Conservation (phyloP, 35 echinoderm and acorn worm species). For the Anneissia japonica region DNA sequence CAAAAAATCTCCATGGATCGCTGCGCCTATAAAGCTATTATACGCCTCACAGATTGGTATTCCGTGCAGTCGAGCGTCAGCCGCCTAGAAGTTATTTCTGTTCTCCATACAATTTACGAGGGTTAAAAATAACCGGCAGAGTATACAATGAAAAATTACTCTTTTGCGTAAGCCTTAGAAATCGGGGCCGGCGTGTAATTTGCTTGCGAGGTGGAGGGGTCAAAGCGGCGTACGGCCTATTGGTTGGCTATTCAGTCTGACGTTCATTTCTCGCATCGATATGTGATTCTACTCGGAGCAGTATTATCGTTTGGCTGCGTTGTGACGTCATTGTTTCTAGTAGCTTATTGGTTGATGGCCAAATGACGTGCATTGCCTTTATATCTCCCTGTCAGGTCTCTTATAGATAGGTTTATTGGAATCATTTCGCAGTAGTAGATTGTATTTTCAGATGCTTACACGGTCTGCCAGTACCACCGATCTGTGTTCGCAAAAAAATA, state of each 20-base stretch:
- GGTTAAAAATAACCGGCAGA: not conserved
- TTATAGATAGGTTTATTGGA: not conserved
- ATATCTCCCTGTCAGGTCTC: not conserved
- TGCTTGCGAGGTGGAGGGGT: not conserved
- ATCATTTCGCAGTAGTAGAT: not conserved
- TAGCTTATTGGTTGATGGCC: slow-evolving; percentile 1
- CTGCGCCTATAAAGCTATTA: not conserved
- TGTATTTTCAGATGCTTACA: not conserved
- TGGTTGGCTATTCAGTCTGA: not conserved
- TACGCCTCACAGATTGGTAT: not conserved
- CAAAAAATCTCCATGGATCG: not conserved
- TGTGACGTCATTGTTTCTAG: not conserved
- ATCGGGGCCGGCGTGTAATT: not conserved
- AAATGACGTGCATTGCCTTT: not conserved
- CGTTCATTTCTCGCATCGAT: not conserved
- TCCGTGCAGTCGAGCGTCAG: not conserved
- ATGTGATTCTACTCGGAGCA: not conserved
- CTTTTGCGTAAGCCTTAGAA: slow-evolving; percentile 1
- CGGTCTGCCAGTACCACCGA: not conserved
- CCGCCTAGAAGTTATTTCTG: not conserved
- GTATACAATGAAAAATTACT: not conserved
- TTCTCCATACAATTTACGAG: not conserved
- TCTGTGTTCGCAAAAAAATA: not conserved
- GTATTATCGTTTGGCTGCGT: not conserved
- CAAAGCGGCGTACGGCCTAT: not conserved